Evolutionary conservation across 2,113 vertebrate genomes (phyloP), one percentile per base, ranked within the genome.

Genomic region (Gallinago media): DNA sequence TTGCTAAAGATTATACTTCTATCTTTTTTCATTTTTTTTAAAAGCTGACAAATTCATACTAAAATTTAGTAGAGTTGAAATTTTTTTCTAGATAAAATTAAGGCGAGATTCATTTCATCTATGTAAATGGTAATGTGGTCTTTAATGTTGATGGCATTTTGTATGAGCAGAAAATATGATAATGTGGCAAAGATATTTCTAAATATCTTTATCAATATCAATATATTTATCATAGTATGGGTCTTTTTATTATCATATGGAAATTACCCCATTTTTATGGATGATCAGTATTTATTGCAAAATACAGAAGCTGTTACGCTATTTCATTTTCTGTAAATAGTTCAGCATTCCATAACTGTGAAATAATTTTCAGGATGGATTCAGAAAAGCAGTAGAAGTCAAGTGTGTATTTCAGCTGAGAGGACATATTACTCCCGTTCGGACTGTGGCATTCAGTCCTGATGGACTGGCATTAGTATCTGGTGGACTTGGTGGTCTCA

Each of bases 361-460:
- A 72, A 62, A 89, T 97, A 31, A 31, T 55, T 96, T 97, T 86
- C 97, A 99, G 98, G 98, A 98, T 54, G 97, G 98, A 19, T 98
- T 87, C 75, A 97, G 98, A 91, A 98, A 98, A 50, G 90, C 91
- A 11, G 89, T 95, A 3, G 98, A 98, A 63, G 98, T 98, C 11
- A 93, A 96, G 49, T 99, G 99, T 91, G 97, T 99, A 23, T 99
- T 99, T 95, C 99, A 99, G 84, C 98, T 99, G 68, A 98, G 98
- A 67, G 99, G 99, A 54, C 99, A 99, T 78, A 99, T 99, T 94
- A 99, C 99, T 31, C 99, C 99, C 4, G 99, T 99, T 16, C 97
- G 98, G 29, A 99, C 99, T 0, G 97, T 99, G 74, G 98, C 98
- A 5, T 99, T 99, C 96, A 99, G 99, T 96, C 98, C 99, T 15